phyloP scores from a whole-genome alignment of 1,140 invertebrate species.

The Brachionus calyciflorus region DNA sequence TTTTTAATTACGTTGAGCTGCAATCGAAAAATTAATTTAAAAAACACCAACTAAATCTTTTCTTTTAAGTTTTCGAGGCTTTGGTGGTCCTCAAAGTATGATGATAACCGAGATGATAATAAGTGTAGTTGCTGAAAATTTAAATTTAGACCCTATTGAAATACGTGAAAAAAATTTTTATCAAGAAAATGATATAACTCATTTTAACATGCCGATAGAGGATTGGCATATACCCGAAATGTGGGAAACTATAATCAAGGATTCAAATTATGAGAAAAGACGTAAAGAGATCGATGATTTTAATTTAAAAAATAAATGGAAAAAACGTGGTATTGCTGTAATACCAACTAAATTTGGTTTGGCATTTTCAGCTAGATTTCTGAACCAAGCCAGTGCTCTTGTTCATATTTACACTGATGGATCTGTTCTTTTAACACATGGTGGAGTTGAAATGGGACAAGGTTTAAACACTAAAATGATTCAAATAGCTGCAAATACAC shows the following conservation, averaged over 20 bases:
- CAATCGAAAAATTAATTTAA: too few species aligned
- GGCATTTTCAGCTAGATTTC: slow-evolving; percentile 72
- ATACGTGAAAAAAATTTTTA: slow-evolving; percentile 75
- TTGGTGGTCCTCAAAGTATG: slow-evolving; percentile 59
- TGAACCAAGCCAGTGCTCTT: slow-evolving; percentile 84
- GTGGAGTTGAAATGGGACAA: slow-evolving; percentile 92
- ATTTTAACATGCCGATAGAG: slow-evolving; percentile 73
- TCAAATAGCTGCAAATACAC: slow-evolving; percentile 65
- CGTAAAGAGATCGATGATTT: slow-evolving; percentile 67
- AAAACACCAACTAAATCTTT: too few species aligned
- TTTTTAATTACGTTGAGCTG: too few species aligned
- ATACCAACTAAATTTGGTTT: slow-evolving; percentile 89
- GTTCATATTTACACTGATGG: slow-evolving; percentile 86
- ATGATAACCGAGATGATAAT: slow-evolving; percentile 56
- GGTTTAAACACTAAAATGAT: slow-evolving; percentile 92
- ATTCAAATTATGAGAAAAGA: slow-evolving; percentile 69
- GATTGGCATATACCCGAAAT: slow-evolving; percentile 75
- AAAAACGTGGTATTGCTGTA: slow-evolving; percentile 79
- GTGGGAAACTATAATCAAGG: slow-evolving; percentile 75
- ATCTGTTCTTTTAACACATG: slow-evolving; percentile 83
- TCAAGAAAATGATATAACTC: slow-evolving; percentile 73
- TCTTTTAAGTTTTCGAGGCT: slow-evolving; percentile 53
- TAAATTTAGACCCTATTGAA: slow-evolving; percentile 54
- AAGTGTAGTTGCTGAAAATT: slow-evolving; percentile 52
- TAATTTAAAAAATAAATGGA: slow-evolving; percentile 78